phyloP scores from a whole-genome alignment of 1,140 invertebrate genomes.

The Drosophila neocordata region DNA sequence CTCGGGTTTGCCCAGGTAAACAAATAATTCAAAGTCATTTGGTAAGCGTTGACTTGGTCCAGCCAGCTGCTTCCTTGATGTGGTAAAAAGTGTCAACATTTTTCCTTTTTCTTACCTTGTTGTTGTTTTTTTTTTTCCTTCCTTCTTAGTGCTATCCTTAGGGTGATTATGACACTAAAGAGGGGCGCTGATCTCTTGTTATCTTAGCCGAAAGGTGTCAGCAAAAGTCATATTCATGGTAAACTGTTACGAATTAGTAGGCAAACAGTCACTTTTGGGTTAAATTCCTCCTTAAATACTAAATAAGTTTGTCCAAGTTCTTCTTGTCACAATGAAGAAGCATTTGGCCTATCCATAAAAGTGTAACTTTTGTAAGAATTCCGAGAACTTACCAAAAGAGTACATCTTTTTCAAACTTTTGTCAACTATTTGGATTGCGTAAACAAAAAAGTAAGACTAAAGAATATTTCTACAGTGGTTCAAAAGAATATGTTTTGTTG shows the following conservation, averaged over 20 bases:
- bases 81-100: conserved; percentile 59
- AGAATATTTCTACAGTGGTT: too few species aligned
- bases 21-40: conserved; percentile 82
- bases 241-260: conserved; percentile 4
- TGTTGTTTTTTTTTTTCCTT: not conserved
- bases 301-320: not conserved
- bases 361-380: too few species aligned
- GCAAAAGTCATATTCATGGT: conserved; percentile 2
- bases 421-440: too few species aligned
- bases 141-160: conserved; percentile 5
- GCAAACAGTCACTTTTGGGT: not conserved
- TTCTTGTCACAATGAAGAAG: not conserved
- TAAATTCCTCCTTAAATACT: not conserved
- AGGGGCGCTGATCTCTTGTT: conserved; percentile 47
- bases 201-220: conserved; percentile 1
- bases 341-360: too few species aligned
- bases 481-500: too few species aligned
- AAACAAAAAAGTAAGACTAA: too few species aligned
- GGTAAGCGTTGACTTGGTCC: conserved; percentile 51
- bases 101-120: not conserved
- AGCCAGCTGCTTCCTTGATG: conserved; percentile 60
- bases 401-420: too few species aligned
- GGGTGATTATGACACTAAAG: conserved; percentile 77
- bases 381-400: too few species aligned
- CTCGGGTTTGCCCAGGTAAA: conserved; percentile 52